These are phyloP conservation scores for Parelbella ahira DNA, from an alignment of 2,888 invertebrate genomes.

Conservation along the genomic window DNA sequence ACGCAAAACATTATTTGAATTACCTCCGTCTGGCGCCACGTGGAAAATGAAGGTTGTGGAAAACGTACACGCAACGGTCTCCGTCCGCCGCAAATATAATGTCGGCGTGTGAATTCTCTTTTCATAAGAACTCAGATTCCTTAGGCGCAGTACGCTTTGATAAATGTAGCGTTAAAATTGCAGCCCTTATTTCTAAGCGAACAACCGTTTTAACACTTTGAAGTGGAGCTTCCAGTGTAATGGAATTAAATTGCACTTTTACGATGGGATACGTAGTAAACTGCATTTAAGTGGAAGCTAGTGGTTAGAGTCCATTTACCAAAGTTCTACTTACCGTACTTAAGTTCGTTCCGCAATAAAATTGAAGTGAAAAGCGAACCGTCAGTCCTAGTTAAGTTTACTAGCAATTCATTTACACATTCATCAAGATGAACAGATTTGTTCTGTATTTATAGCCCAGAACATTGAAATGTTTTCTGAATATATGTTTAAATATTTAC, in stretches of 20 bases:
- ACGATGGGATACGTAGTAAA: constrained; percentile 17
- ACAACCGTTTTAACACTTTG: constrained; percentile 21
- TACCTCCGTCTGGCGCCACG: no score
- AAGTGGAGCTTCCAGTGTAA: constrained; percentile 19
- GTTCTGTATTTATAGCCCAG: no score
- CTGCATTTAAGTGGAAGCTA: constrained; percentile 14
- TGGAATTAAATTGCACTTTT: constrained; percentile 24
- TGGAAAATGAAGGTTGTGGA: no score
- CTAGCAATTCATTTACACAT: not conserved
- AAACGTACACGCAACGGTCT: no score
- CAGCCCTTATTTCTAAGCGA: constrained; percentile 15
- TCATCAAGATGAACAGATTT: no score
- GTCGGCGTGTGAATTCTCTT: constrained; percentile 2
- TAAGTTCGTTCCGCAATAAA: constrained; percentile 2
- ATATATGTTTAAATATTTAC: no score
- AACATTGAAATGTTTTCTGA: no score
- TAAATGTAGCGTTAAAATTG: constrained; percentile 15
- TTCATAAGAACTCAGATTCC: constrained; percentile 6
- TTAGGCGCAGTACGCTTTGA: constrained; percentile 13
- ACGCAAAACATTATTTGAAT: no score
- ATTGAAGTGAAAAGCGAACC: constrained; percentile 3
- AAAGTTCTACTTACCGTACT: not conserved
- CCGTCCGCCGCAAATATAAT: no score
- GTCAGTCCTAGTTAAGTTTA: not conserved
- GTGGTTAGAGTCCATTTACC: constrained; percentile 13